Base-by-base conservation (phyloP, 2,888 invertebrate species). In the Anticlea derivata region DNA sequence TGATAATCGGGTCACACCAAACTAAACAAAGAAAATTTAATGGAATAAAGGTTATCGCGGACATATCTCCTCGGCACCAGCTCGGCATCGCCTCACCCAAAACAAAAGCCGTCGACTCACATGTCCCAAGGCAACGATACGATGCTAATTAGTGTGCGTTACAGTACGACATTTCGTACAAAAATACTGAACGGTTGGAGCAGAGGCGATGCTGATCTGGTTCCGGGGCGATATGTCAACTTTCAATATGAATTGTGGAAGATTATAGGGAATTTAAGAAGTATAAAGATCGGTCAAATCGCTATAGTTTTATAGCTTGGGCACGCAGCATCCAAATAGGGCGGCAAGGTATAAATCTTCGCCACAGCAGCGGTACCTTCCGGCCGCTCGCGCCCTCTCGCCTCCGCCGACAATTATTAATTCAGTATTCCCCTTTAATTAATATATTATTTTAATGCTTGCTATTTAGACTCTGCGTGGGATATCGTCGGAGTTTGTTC, bases 281-380 rank as follows among this genome's bases (percentile, higher is more conserved):
- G 1, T 11, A 29, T n/a, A n/a, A n/a, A n/a, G n/a, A n/a, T n/a
- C n/a, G n/a, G 7, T 10, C 4, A 23, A 46, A 26, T 8, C 58
- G 60, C 57, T 60, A 13, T 7, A 38, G 29, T 40, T 27, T 50
- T 17, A 13, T 61, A 10, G 34, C 57, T 63, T 65, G 29, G 12
- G 20, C 24, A 37, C 41, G 17, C 20, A 26, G 22, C 2, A 6
- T 52, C 48, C 29, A 33, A 17, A 49, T 31, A 59, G 55, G 57
- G 63, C 61, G 60, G 53, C 53, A 63, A 66, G 69, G 66, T 68
- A 78, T 78, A 77, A 79, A 79, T 79, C 78, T 80, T 74, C 52
- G 63, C 66, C 67, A 50, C 71, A 68, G 67, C 75, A 64, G 40
- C 30, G 30, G 62, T 66, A 66, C 71, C 72, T 73, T 66, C 69